Base-by-base conservation (phyloP, 2,113 vertebrate species). In the Parus major region DNA sequence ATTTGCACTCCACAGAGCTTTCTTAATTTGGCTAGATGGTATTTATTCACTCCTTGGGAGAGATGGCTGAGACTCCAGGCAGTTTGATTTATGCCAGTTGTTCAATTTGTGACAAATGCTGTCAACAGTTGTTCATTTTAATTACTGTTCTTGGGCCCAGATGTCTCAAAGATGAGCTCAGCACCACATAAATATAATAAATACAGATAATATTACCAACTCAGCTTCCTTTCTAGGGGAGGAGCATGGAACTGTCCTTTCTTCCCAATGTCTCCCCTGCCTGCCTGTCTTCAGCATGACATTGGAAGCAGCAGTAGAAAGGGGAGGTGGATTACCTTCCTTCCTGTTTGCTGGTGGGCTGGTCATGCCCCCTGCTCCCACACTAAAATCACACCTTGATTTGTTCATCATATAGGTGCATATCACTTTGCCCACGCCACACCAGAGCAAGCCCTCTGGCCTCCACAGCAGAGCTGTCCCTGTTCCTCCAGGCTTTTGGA, bases 41-140 rank as follows among this genome's bases (percentile, higher is more conserved):
- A 95, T 97, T 96, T 94, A 89, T 93, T 80, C 84, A 84, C 87
- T 93, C 92, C 85, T 93, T 84, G 91, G 90, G 93, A 94, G 90
- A 95, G 83, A 91, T 7, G 88, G 64, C 92, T 96, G 65, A 72
- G 89, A 90, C 87, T 94, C 77, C 88, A 82, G 35, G 93, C 92
- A 82, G 93, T 60, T 94, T 96, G 96, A 95, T 96, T 94, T 95
- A 95, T 95, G 91, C 93, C 97, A 97, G 94, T 97, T 97, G 94
- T 94, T 96, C 95, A 92, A 75, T 93, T 90, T 95, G 94, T 95
- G 94, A 97, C 96, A 97, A 97, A 94, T 97, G 96, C 90, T 96
- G 93, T 94, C 92, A 96, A 92, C 97, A 97, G 97, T 92, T 97
- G 96, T 96, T 96, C 95, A 82, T 94, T 93, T 95, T 88, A 91